Base-by-base conservation (phyloP, 2,888 invertebrate genomes). In the Parelbella ahira region DNA sequence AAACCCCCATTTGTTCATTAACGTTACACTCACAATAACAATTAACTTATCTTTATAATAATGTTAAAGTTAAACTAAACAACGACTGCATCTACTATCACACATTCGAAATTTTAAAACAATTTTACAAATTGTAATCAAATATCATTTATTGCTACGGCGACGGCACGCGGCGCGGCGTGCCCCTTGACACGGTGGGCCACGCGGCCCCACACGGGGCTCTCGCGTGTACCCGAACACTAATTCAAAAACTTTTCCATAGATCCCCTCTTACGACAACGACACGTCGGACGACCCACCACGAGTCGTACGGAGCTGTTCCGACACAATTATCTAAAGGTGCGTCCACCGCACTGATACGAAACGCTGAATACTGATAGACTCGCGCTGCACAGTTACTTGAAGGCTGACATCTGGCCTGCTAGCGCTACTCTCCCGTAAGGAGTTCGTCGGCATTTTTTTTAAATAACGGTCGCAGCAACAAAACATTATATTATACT, bases 11-110 rank as follows among this genome's bases (percentile, higher is more conserved):
- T 65, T 65, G 71, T 69, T 79, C 72, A 75, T 76, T 76, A 80
- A 84, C 74, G 78, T 83, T 86, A 87, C 84, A 83, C 74, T 73
- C 86, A 84, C 84, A 70, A 83, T 86, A 88, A 87, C 86, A 81
- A 82, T 84, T 83, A 67, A 82, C n/a, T 81, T 68, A 59, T 61
- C 60, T 74, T 75, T 69, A 78, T 75, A 50, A 43, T 68, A 76
- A 63, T 63, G 57, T 67, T 68, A 80, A 82, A 81, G 73, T 2
- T 82, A 86, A 86, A 87, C 83, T 87, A 88, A 88, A 88, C 87
- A 88, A 88, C 88, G 87, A 88, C 87, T 84, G 86, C 87, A 80
- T 79, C 88, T 88, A 88, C 87, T 87, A 88, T 88, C 88, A 88
- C 88, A 88, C 88, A 86, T 88, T 88, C 82, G 84, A 88, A 88